These are phyloP conservation scores for Enteromius thamalakanensis DNA, from an alignment of 2,797 vertebrate species.

Conservation along the genomic window DNA sequence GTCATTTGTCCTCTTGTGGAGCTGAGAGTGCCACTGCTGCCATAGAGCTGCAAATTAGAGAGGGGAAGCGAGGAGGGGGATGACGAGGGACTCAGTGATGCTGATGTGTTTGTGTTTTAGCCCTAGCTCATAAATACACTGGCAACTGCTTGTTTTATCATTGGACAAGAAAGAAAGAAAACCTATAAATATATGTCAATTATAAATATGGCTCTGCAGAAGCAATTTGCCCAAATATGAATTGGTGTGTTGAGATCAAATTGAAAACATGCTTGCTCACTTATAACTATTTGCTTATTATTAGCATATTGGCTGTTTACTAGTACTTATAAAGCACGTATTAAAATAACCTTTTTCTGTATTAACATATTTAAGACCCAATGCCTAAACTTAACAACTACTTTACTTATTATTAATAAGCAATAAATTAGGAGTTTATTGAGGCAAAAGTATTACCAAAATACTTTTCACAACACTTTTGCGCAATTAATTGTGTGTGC, in stretches of 20 bases:
- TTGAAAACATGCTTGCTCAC: background rate
- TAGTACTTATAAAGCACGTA: background rate
- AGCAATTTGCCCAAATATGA: background rate
- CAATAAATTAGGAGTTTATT: background rate
- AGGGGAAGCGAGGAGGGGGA: slow-evolving; percentile 46
- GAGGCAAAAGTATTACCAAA: background rate
- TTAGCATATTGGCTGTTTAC: background rate
- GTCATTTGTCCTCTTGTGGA: slow-evolving; percentile 90
- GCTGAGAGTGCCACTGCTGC: slow-evolving; percentile 71
- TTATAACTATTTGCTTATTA: background rate
- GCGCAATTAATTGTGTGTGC: too few species aligned
- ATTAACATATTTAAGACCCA: background rate
- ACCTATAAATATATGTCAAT: background rate
- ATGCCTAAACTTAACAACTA: background rate
- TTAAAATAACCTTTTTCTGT: background rate
- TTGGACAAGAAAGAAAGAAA: background rate
- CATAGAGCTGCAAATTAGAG: slow-evolving; percentile 51
- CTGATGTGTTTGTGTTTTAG: slow-evolving; percentile 4
- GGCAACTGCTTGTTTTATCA: background rate
- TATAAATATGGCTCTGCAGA: background rate
- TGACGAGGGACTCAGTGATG: slow-evolving; percentile 48
- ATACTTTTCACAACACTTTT: too few species aligned
- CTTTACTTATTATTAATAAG: background rate
- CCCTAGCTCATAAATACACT: slow-evolving; percentile 3
- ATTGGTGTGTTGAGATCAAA: background rate